Evolutionary conservation across 2,888 invertebrate genomes (phyloP), one percentile per base, ranked within the genome.

Genomic region (Nipponacmea schrenckii): DNA sequence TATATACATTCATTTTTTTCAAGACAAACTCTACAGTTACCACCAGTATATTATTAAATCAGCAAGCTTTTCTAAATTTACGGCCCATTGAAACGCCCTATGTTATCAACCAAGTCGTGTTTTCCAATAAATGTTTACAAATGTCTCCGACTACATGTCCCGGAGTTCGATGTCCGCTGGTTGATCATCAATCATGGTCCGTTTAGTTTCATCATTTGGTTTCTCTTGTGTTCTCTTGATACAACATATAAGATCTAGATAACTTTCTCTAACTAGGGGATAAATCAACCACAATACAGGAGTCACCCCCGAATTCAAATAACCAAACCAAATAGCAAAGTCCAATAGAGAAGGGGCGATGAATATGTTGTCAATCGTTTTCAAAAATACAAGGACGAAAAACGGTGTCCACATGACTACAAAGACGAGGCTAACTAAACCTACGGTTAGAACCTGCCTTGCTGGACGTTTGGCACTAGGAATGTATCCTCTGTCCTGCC

Each of bases 251-350:
- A 75, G 62, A 8, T 50, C 48, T n/a, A 45, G 46, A 24, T 68
- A 67, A 31, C 70, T 72, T 26, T 73, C 66, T 44, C 75, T 45
- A 15, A 75, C 56, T 20, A 62, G 65, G 3, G 75, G 75, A 65
- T 64, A 70, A 14, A 75, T 56, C 72, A 75, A 70, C 75, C 75
- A 75, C 20, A 75, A 46, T 15, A 75, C n/a, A 3, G 75, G 75
- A 45, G 70, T 75, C 4, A 75, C 26, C 26, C 70, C 75, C 62
- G 71, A 64, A 62, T 64, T 68, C 27, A 45, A 27, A 67, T 68
- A 71, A 0, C 68, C 62, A 39, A 63, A 24, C 65, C 70, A 68
- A 39, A 68, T 64, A 12, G 69, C 44, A 24, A 69, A 31, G 20
- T 45, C 45, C 1, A 69, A 17, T 39, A 69, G n/a, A 17, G 27